Base-by-base conservation (phyloP, 2,888 invertebrate genomes). In the Tachystola acroxantha region DNA sequence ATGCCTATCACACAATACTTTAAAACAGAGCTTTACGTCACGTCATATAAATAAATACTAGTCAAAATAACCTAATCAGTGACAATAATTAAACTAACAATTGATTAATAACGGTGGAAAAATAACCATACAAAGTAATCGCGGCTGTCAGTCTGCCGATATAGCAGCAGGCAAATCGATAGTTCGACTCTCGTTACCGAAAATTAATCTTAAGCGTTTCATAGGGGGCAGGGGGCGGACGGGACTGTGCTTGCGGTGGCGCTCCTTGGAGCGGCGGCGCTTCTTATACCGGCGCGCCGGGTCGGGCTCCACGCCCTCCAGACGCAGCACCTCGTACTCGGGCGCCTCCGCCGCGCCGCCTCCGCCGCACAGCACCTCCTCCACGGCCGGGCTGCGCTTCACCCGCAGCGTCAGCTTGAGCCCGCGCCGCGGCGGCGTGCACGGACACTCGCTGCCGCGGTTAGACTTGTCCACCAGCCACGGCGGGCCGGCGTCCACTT, bases 181-280 rank as follows among this genome's bases (percentile, higher is more conserved):
- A 67, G 94, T 95, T 67, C 92, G 93, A 65, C 94, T 93, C 76
- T 96, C 96, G 73, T 95, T 95, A 54, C 96, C 96, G 64, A 96
- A 93, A 62, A 95, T 95, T 64, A 96, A 88, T 64, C 94, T 91
- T 70, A 96, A 88, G 63, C 96, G 91, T 81, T 96, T 96, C 90
- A 93, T 93, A 34, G 93, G 91, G 46, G 92, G 93, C 60, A 91
- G 88, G 50, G 89, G 89, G 70, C 81, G 81, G 65, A 86, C 73
- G 45, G 84, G 84, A 52, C 86, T 88, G 55, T 88, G 88, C 49
- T 86, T 86, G 44, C 86, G 85, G 47, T 78, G 78, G 38, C 78
- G 74, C 51, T 79, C 79, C 58, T 69, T 90, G 50, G 81, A 84
- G 32, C 82, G 72, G 33, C 88, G 88, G 49, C 81, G 88, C 73